These are phyloP conservation scores for Lottia gigantea DNA, from an alignment of 2,888 invertebrate species.

Conservation along the genomic window DNA sequence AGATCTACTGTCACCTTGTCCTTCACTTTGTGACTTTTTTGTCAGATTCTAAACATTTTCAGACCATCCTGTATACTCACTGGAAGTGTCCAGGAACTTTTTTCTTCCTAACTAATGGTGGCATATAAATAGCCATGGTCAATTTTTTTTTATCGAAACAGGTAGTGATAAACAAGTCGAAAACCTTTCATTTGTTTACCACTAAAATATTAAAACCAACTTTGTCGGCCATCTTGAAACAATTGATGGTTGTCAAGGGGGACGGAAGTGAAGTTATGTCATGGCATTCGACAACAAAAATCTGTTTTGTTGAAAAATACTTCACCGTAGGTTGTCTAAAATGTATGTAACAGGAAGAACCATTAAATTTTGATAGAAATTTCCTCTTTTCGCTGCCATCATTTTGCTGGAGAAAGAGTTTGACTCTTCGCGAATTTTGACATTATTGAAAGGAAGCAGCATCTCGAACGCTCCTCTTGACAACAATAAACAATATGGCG, in stretches of 20 bases:
- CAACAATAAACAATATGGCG: conserved; percentile 64
- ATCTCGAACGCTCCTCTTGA: conserved; percentile 27
- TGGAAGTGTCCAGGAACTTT: conserved; percentile 53
- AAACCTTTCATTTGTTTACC: neutral
- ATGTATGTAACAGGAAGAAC: too few species aligned
- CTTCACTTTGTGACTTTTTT: too few species aligned
- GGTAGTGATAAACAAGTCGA: neutral
- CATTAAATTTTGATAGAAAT: too few species aligned
- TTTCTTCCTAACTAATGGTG: conserved; percentile 58
- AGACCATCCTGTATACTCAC: conserved; percentile 51
- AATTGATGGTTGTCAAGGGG: neutral
- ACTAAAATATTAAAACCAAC: neutral
- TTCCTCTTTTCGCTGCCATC: too few species aligned
- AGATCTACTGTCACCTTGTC: too few species aligned
- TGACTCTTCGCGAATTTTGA: neutral
- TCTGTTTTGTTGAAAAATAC: too few species aligned
- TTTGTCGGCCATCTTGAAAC: conserved; percentile 7
- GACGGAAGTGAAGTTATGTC: too few species aligned
- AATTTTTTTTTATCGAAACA: neutral
- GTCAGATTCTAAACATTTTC: too few species aligned
- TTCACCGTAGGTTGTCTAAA: too few species aligned
- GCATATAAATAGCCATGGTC: conserved; percentile 56
- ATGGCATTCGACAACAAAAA: too few species aligned
- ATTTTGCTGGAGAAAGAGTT: too few species aligned
- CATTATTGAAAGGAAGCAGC: conserved; percentile 22